phyloP scores from a whole-genome alignment of 2,888 invertebrate species.

The Boloria euphrosyne region DNA sequence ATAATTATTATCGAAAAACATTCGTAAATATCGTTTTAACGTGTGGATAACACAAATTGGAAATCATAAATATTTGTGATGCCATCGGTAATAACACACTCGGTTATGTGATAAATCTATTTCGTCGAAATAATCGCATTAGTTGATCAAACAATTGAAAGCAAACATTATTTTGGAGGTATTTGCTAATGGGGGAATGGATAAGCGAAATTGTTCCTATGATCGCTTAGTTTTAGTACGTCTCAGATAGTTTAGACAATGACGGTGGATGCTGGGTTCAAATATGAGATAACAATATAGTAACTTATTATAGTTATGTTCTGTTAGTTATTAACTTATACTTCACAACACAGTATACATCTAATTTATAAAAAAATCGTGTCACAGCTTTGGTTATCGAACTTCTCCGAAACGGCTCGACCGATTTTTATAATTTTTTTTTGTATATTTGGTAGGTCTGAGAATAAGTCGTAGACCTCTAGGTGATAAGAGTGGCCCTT shows the following conservation, averaged over 20 bases:
- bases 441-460: too few relatives aligned
- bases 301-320: neutral
- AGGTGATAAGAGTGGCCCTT: too few relatives aligned
- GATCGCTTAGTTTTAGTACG: conserved; percentile 4
- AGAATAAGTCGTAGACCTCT: too few relatives aligned
- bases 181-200: conserved; percentile 22
- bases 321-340: neutral
- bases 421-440: too few relatives aligned
- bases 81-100: conserved; percentile 31
- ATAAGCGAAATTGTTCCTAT: conserved; percentile 10
- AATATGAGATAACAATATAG: neutral
- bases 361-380: too few relatives aligned
- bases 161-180: conserved; percentile 30
- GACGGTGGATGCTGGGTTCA: neutral
- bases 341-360: too few relatives aligned
- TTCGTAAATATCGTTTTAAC: conserved; percentile 19
- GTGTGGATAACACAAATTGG: conserved; percentile 25
- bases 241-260: conserved; percentile 10
- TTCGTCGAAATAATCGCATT: conserved; percentile 57
- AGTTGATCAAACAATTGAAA: conserved; percentile 52
- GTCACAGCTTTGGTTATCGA: too few relatives aligned
- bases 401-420: too few relatives aligned
- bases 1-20: conserved; percentile 18
- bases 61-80: conserved; percentile 30
- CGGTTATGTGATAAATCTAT: conserved; percentile 45